Conservation (phyloP, 2,797 vertebrate genomes). For the Aldrovandia affinis region DNA sequence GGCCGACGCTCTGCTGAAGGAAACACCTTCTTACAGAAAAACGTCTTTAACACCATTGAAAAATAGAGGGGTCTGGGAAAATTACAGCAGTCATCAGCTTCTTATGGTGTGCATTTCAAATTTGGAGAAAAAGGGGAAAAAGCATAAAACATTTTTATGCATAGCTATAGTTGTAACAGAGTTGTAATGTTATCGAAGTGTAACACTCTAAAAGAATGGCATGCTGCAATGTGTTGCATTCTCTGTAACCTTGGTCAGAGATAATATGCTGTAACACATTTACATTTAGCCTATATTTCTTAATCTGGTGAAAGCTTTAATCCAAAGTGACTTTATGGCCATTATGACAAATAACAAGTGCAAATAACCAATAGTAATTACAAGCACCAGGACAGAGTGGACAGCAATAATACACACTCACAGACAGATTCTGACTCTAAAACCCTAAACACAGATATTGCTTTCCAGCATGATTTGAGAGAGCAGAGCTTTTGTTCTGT, state of each 20-base stretch:
- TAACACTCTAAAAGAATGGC: background rate
- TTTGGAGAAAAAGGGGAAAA: too few relatives aligned
- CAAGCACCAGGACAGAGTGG: too few relatives aligned
- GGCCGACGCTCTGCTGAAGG: too few relatives aligned
- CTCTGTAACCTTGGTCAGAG: background rate
- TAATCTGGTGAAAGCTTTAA: background rate
- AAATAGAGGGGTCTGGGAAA: background rate
- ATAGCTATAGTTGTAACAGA: too few relatives aligned
- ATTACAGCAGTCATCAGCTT: too few relatives aligned
- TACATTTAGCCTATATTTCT: background rate
- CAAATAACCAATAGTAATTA: too few relatives aligned
- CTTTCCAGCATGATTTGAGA: background rate
- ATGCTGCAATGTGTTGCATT: background rate
- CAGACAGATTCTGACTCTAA: background rate
- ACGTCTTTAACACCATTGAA: background rate
- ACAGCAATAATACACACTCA: too few relatives aligned
- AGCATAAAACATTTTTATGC: too few relatives aligned
- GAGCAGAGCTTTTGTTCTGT: background rate
- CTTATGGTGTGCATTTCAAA: too few relatives aligned
- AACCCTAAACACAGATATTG: background rate
- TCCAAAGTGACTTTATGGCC: too few relatives aligned
- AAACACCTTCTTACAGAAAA: background rate
- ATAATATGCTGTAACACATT: background rate
- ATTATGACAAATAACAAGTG: too few relatives aligned
- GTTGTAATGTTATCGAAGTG: too few relatives aligned